Conservation (phyloP, 2,113 vertebrate genomes). For the Bubo bubo region DNA sequence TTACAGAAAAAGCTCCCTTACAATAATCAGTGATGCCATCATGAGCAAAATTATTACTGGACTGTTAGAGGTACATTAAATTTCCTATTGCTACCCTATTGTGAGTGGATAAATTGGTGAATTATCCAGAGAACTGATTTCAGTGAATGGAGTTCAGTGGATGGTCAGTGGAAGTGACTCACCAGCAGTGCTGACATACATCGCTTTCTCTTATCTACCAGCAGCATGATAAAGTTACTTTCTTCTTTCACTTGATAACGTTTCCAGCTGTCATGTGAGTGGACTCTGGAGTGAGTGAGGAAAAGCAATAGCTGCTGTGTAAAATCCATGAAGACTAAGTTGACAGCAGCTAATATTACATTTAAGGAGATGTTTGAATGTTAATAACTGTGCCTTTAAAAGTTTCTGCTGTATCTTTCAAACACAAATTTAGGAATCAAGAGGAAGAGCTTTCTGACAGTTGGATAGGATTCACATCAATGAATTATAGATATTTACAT, state of each 20-base stretch:
- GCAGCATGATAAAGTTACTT: not conserved
- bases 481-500: not conserved
- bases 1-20: conserved; percentile 40
- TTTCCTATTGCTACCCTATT: not conserved
- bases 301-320: not conserved
- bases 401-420: not conserved
- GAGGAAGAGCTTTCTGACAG: not conserved
- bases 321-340: not conserved
- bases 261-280: not conserved
- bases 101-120: not conserved
- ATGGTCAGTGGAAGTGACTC: not conserved
- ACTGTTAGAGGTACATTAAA: not conserved
- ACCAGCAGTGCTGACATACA: not conserved
- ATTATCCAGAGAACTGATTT: not conserved
- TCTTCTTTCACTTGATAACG: not conserved
- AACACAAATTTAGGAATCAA: not conserved
- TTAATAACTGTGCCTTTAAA: not conserved
- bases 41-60: not conserved
- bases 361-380: not conserved
- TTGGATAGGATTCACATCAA: not conserved
- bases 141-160: not conserved
- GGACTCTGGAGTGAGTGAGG: not conserved
- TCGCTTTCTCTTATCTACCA: not conserved
- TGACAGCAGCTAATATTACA: not conserved
- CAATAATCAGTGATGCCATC: not conserved